phyloP scores from a whole-genome alignment of 2,888 invertebrate genomes.

The Chirona hameri region DNA sequence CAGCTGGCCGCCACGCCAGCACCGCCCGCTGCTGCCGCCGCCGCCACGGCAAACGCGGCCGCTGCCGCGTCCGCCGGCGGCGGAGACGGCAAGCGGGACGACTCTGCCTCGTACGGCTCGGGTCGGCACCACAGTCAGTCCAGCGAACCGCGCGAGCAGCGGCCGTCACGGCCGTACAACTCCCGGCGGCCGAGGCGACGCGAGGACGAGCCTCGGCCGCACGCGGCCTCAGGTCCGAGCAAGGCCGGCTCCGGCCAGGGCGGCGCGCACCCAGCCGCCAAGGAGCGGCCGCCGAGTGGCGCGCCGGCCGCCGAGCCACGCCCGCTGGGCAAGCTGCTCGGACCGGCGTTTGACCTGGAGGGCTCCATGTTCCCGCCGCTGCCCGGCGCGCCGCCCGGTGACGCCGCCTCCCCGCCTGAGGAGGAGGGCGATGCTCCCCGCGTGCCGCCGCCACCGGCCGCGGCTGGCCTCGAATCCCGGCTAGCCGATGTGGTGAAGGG shows the following conservation, averaged over 20 bases:
- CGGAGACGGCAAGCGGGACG: neutral
- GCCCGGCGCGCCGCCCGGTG: slow-evolving; percentile 46
- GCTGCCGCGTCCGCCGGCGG: neutral
- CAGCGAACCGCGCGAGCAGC: slow-evolving; percentile 34
- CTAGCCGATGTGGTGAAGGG: slow-evolving; percentile 76
- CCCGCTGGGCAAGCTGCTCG: neutral
- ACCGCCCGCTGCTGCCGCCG: neutral
- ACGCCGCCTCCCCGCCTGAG: slow-evolving; percentile 32
- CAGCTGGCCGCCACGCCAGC: neutral
- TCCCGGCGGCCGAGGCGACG: slow-evolving; percentile 35
- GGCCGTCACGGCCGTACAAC: neutral
- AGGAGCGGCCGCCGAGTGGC: slow-evolving; percentile 54
- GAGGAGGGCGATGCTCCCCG: slow-evolving; percentile 34
- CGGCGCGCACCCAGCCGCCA: slow-evolving; percentile 40
- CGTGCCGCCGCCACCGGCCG: slow-evolving; percentile 28
- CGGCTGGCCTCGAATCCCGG: slow-evolving; percentile 44
- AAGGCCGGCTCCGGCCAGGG: slow-evolving; percentile 37
- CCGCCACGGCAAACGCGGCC: neutral
- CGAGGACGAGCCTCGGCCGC: slow-evolving; percentile 36
- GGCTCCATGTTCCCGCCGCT: slow-evolving; percentile 50
- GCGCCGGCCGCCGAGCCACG: slow-evolving; percentile 34
- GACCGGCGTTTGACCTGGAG: slow-evolving; percentile 48
- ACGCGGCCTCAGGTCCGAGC: slow-evolving; percentile 36
- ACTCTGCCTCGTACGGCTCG: slow-evolving; percentile 33
- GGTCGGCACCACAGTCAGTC: neutral